phyloP scores from a whole-genome alignment of 2,888 invertebrate genomes.

The Aelia acuminata region DNA sequence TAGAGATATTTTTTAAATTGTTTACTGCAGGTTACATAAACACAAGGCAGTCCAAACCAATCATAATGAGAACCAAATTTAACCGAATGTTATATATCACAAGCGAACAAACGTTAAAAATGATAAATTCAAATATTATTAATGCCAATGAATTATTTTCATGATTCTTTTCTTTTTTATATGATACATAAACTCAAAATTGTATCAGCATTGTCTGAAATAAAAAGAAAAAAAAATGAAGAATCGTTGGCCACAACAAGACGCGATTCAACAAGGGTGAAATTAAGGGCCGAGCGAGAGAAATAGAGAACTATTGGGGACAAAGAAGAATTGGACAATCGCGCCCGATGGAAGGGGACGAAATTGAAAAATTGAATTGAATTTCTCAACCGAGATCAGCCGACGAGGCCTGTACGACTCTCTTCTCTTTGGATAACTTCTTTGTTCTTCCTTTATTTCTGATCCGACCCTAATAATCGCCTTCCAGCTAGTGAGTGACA shows the following conservation, averaged over 20 bases:
- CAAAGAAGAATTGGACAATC: slow-evolving; percentile 16
- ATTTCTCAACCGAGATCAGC: not conserved
- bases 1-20: no score
- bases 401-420: not conserved
- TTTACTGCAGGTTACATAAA: no score
- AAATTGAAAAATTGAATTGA: slow-evolving; percentile 27
- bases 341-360: not conserved
- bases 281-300: not conserved
- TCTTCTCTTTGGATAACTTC: not conserved
- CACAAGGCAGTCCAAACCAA: no score
- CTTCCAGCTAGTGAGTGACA: not conserved
- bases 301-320: not conserved
- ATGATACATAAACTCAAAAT: no score
- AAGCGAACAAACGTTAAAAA: no score
- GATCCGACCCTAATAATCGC: not conserved
- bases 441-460: not conserved
- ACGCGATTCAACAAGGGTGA: not conserved
- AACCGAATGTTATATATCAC: no score
- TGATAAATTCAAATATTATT: no score
- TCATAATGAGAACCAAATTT: no score
- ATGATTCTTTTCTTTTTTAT: no score
- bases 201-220: no score
- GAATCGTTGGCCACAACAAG: not conserved
- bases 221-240: no score
- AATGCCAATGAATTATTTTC: no score